phyloP scores from a whole-genome alignment of 2,113 vertebrate genomes.

The Antennarius striatus region DNA sequence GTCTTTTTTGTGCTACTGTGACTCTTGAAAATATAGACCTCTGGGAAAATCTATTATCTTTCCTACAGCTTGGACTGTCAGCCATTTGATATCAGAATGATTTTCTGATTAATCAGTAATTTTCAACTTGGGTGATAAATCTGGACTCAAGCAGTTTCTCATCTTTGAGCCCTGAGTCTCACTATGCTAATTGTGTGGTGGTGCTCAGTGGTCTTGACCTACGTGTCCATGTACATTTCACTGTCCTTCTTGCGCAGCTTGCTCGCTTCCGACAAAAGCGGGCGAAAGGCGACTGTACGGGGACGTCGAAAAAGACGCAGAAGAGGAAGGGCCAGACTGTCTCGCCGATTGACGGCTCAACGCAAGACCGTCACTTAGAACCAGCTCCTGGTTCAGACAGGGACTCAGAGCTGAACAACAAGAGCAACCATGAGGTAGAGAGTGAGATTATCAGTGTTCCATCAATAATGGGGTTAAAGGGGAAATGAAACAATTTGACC shows the following conservation, averaged over 20 bases:
- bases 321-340: conserved; percentile 80
- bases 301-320: conserved; percentile 78
- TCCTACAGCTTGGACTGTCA: conserved; percentile 13
- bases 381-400: conserved; percentile 4
- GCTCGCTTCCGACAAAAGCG: conserved; percentile 79
- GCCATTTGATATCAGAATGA: not conserved
- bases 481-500: too few species aligned
- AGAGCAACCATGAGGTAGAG: conserved; percentile 62
- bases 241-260: conserved; percentile 82
- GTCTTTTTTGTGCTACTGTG: conserved; percentile 17
- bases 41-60: not conserved
- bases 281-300: conserved; percentile 74
- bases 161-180: conserved; percentile 25
- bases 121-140: conserved; percentile 12
- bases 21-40: conserved; percentile 34
- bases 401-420: conserved; percentile 24
- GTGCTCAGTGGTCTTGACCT: conserved; percentile 76
- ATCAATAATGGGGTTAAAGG: too few species aligned
- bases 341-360: conserved; percentile 65
- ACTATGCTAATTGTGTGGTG: conserved; percentile 77
- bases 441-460: conserved; percentile 1
- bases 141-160: conserved; percentile 31
- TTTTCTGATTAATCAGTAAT: conserved; percentile 8
- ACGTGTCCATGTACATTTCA: conserved; percentile 76
- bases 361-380: conserved; percentile 68